Evolutionary conservation across 2,113 vertebrate species (phyloP).

Genomic region (Carlito syrichta): DNA sequence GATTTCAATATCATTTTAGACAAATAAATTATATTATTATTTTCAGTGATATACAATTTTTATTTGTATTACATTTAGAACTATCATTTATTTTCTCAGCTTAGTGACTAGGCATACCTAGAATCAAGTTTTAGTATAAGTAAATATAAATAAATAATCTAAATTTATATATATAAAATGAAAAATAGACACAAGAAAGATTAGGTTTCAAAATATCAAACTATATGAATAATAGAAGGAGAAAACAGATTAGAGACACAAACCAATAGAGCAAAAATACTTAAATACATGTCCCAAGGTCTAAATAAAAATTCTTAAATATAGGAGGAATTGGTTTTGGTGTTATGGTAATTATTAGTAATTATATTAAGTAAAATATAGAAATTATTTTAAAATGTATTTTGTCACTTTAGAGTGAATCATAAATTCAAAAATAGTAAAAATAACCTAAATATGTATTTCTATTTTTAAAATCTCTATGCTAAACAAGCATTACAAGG

Average conservation of each 20-base stretch:
- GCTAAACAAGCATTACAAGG: neutral
- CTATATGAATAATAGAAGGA: neutral
- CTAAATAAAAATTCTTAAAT: neutral
- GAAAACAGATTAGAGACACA: neutral
- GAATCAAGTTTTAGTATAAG: neutral
- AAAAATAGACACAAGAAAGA: slow-evolving; percentile 4
- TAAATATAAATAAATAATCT: slow-evolving; percentile 40
- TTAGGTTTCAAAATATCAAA: slow-evolving; percentile 27
- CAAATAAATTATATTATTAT: neutral
- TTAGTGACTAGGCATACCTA: neutral
- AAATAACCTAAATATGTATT: slow-evolving; percentile 19
- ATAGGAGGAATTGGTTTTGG: neutral
- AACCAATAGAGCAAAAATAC: neutral
- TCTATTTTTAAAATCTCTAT: slow-evolving; percentile 4
- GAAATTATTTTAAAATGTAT: slow-evolving; percentile 4
- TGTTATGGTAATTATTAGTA: neutral
- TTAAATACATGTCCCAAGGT: neutral
- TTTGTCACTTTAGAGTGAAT: slow-evolving; percentile 19
- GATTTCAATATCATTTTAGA: slow-evolving; percentile 38
- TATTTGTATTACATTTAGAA: slow-evolving; percentile 4
- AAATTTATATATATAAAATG: neutral
- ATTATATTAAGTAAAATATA: neutral
- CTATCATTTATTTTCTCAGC: neutral
- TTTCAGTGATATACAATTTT: neutral
- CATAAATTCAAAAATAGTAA: slow-evolving; percentile 18